Evolutionary conservation across 2,888 invertebrate species (phyloP).

Genomic region (Autographa pulchrina): DNA sequence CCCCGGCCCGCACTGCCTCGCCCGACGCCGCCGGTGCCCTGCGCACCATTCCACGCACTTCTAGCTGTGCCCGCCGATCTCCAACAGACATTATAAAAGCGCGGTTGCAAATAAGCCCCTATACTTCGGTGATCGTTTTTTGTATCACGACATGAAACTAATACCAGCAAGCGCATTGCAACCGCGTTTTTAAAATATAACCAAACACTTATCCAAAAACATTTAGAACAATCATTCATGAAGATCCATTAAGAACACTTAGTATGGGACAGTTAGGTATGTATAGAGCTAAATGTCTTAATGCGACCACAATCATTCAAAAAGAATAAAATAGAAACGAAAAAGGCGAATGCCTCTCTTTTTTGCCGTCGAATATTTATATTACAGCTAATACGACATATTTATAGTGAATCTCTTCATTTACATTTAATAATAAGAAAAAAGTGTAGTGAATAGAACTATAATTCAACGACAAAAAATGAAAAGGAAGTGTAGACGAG

Average conservation of each 20-base stretch:
- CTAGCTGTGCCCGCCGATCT: conserved; percentile 78
- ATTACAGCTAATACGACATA: conserved; percentile 2
- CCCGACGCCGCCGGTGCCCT: conserved; percentile 79
- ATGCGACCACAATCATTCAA: conserved; percentile 82
- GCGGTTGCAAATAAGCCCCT: conserved; percentile 74
- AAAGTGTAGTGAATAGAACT: neutral
- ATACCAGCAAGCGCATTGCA: conserved; percentile 62
- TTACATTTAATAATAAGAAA: neutral
- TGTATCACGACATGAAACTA: conserved; percentile 14
- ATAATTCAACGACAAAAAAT: conserved; percentile 71
- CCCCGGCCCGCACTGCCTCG: conserved; percentile 73
- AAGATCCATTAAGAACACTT: conserved; percentile 79
- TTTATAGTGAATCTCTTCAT: neutral
- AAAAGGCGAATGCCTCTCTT: conserved; percentile 76
- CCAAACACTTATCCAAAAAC: conserved; percentile 68
- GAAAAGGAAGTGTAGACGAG: conserved; percentile 67
- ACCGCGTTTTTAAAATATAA: conserved; percentile 74
- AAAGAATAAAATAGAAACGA: conserved; percentile 75
- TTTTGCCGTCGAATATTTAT: conserved; percentile 65
- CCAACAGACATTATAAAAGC: conserved; percentile 76
- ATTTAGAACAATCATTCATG: conserved; percentile 81
- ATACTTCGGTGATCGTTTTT: conserved; percentile 19
- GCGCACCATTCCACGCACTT: conserved; percentile 82
- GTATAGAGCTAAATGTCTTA: conserved; percentile 74
- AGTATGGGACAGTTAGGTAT: conserved; percentile 78